Conservation (phyloP, 2,797 vertebrate genomes). For the Phoxinus dragarum region DNA sequence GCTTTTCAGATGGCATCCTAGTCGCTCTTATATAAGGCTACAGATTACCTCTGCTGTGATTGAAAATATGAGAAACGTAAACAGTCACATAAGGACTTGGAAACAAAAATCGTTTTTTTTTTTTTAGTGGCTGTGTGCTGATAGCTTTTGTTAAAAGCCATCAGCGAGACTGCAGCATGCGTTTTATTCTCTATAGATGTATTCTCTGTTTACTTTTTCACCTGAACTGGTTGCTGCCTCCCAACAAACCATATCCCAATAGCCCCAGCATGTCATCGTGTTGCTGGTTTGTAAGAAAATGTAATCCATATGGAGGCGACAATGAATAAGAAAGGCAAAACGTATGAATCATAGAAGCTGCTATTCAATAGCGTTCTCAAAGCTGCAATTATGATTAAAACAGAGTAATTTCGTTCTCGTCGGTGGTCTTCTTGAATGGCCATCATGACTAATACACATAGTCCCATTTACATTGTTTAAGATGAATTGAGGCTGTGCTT, state of each 20-base stretch:
- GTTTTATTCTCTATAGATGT: conserved; percentile 57
- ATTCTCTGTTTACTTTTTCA: conserved; percentile 49
- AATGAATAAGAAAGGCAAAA: conserved; percentile 7
- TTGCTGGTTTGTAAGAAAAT: conserved; percentile 32
- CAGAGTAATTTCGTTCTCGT: conserved; percentile 45
- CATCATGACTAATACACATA: conserved; percentile 48
- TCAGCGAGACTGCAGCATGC: conserved; percentile 51
- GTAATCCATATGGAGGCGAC: conserved; percentile 43
- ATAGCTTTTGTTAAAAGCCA: conserved; percentile 62
- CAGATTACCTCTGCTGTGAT: conserved; percentile 62
- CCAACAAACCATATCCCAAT: neutral
- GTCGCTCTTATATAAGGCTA: conserved; percentile 54
- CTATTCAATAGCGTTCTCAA: conserved; percentile 14
- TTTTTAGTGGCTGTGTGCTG: conserved; percentile 62
- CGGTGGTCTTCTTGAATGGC: conserved; percentile 36
- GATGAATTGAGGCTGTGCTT: conserved; percentile 26
- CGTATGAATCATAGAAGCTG: conserved; percentile 43
- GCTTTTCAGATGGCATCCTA: conserved; percentile 35
- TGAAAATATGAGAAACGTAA: conserved; percentile 64
- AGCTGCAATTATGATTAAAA: conserved; percentile 56
- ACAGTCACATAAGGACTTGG: conserved; percentile 54
- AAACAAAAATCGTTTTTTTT: conserved; percentile 61
- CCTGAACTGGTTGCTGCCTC: conserved; percentile 43
- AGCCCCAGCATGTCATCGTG: conserved; percentile 26
- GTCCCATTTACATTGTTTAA: conserved; percentile 42